phyloP scores from a whole-genome alignment of 2,797 vertebrate species.

The Acipenser transmontanus region DNA sequence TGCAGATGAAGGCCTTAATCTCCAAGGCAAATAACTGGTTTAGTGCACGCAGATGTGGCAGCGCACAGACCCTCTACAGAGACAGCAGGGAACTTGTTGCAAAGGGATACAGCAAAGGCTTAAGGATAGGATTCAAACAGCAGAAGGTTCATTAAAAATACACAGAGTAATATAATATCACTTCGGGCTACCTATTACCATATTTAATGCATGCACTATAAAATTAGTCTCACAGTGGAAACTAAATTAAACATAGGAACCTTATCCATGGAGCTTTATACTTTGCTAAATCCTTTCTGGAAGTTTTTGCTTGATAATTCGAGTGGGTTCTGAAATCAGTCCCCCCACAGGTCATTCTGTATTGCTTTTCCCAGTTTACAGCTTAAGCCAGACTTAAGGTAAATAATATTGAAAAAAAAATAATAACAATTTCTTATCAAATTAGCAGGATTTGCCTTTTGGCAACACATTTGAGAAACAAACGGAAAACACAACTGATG shows the following conservation, averaged over 20 bases:
- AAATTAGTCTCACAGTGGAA: constrained; percentile 22
- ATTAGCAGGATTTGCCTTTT: constrained; percentile 8
- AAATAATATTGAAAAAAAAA: constrained; percentile 23
- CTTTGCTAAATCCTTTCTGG: constrained; percentile 29
- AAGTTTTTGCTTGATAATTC: constrained; percentile 32
- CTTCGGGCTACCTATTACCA: constrained; percentile 40
- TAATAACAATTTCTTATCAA: constrained; percentile 28
- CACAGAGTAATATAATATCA: constrained; percentile 38
- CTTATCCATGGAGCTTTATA: constrained; percentile 7
- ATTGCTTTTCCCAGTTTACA: constrained; percentile 28
- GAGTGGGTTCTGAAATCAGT: constrained; percentile 18
- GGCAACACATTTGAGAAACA: constrained; percentile 31
- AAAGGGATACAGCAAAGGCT: constrained; percentile 8
- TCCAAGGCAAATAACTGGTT: constrained; percentile 33
- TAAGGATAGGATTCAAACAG: constrained; percentile 30
- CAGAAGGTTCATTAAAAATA: constrained; percentile 40
- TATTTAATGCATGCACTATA: constrained; percentile 36
- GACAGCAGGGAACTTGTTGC: constrained; percentile 15
- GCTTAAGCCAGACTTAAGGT: constrained; percentile 37
- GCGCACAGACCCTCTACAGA: constrained; percentile 18
- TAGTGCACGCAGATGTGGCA: constrained; percentile 23
- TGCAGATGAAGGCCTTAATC: constrained; percentile 35
- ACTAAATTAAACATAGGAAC: constrained; percentile 35
- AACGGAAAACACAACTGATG: constrained; percentile 24
- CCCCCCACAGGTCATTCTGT: constrained; percentile 29